Evolutionary conservation across 2,888 invertebrate genomes (phyloP).

Genomic region (Spilosoma lubricipeda): DNA sequence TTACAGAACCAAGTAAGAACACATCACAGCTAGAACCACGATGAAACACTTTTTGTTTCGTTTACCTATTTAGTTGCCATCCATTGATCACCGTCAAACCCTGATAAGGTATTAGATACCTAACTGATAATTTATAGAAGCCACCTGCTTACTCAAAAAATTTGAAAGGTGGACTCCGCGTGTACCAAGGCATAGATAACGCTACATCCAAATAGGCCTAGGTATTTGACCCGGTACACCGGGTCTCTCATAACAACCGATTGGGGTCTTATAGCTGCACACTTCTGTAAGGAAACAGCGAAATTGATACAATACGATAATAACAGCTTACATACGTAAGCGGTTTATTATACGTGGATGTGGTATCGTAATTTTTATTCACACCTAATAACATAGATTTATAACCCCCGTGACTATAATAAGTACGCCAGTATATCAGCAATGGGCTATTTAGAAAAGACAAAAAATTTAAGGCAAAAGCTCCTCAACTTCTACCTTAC

Average conservation of each 20-base stretch:
- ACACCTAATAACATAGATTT: background rate
- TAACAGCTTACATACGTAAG: too few relatives aligned
- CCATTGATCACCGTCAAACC: background rate
- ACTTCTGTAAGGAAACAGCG: background rate
- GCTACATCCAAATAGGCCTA: background rate
- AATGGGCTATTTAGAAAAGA: too few relatives aligned
- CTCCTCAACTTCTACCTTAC: too few relatives aligned
- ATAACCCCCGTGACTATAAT: background rate
- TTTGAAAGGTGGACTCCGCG: background rate
- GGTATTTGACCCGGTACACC: background rate
- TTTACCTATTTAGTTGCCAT: background rate
- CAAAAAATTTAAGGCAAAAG: too few relatives aligned
- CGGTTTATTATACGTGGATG: too few relatives aligned
- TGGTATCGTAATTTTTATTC: too few relatives aligned
- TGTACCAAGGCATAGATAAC: background rate
- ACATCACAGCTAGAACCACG: too few relatives aligned
- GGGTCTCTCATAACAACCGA: conserved; percentile 14
- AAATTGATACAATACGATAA: too few relatives aligned
- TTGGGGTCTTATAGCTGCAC: background rate
- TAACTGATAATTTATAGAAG: background rate
- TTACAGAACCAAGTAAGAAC: too few relatives aligned
- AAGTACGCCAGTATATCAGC: background rate
- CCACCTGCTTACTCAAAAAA: background rate
- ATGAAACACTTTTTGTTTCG: too few relatives aligned
- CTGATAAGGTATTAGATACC: background rate